Evolutionary conservation across 2,888 invertebrate species (phyloP).

Genomic region (Euphydryas editha): DNA sequence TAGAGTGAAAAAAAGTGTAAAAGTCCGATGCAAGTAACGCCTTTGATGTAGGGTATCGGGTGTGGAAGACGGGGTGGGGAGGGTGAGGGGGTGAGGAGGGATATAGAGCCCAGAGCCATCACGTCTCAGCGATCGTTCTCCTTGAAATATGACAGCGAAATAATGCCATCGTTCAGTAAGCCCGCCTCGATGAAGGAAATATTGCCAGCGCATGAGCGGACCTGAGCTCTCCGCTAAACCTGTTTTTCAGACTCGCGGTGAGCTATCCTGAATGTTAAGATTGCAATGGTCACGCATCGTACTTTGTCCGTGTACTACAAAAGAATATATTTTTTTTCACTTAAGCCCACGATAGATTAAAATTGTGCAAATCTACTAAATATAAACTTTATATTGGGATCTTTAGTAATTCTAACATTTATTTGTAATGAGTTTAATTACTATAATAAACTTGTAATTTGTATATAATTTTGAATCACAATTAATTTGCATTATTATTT

Average conservation of each 20-base stretch:
- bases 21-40: slow-evolving; percentile 64
- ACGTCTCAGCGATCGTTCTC: slow-evolving; percentile 73
- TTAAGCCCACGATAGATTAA: slow-evolving; percentile 26
- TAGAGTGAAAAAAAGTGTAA: slow-evolving; percentile 51
- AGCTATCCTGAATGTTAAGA: slow-evolving; percentile 24
- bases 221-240: slow-evolving; percentile 26
- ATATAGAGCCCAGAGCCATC: slow-evolving; percentile 55
- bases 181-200: slow-evolving; percentile 72
- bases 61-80: slow-evolving; percentile 33
- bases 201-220: slow-evolving; percentile 51
- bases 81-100: slow-evolving; percentile 48
- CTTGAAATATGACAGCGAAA: slow-evolving; percentile 72
- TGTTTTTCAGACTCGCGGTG: slow-evolving; percentile 23
- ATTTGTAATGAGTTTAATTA: not conserved
- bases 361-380: slow-evolving; percentile 17
- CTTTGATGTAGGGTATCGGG: slow-evolving; percentile 45
- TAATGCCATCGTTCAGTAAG: slow-evolving; percentile 73
- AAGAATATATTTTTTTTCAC: slow-evolving; percentile 26
- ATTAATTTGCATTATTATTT: not conserved
- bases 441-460: too few relatives aligned
- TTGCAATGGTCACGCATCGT: slow-evolving; percentile 23
- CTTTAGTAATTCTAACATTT: not conserved
- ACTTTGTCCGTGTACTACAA: slow-evolving; percentile 26
- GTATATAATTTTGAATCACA: too few relatives aligned
- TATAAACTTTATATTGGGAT: not conserved